These are phyloP conservation scores for Siniperca chuatsi DNA, from an alignment of 2,113 vertebrate species.

Conservation along the genomic window DNA sequence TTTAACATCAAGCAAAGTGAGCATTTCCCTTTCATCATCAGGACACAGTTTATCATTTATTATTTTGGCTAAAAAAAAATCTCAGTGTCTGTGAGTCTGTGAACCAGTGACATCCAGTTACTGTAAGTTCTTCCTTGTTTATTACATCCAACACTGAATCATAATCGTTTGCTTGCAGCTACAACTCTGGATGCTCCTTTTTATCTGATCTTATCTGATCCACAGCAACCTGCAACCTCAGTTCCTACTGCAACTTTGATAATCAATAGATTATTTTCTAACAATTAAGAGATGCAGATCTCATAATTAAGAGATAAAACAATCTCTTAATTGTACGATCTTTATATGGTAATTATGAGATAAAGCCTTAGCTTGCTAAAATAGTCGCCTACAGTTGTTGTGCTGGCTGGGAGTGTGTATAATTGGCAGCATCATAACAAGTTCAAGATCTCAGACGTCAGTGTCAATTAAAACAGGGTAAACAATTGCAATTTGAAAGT, in stretches of 20 bases:
- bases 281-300: slow-evolving; percentile 29
- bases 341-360: slow-evolving; percentile 14
- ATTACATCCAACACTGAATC: background rate
- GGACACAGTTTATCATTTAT: background rate
- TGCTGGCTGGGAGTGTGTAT: background rate
- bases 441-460: background rate
- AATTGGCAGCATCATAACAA: background rate
- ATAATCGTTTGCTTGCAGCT: background rate
- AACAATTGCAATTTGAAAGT: background rate
- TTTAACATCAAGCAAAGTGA: no score
- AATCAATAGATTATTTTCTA: background rate
- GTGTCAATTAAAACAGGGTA: background rate
- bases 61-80: background rate
- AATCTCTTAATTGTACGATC: background rate
- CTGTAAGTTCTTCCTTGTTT: background rate
- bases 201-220: slow-evolving; percentile 17
- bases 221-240: background rate
- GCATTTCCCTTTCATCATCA: background rate
- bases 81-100: background rate
- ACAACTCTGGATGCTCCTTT: background rate
- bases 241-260: background rate
- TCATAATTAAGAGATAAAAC: slow-evolving; percentile 25
- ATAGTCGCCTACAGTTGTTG: background rate
- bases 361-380: background rate
- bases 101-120: background rate